Evolutionary conservation across 2,888 invertebrate genomes (phyloP), one percentile per base, ranked within the genome.

Genomic region (Stratiomys singularior): DNA sequence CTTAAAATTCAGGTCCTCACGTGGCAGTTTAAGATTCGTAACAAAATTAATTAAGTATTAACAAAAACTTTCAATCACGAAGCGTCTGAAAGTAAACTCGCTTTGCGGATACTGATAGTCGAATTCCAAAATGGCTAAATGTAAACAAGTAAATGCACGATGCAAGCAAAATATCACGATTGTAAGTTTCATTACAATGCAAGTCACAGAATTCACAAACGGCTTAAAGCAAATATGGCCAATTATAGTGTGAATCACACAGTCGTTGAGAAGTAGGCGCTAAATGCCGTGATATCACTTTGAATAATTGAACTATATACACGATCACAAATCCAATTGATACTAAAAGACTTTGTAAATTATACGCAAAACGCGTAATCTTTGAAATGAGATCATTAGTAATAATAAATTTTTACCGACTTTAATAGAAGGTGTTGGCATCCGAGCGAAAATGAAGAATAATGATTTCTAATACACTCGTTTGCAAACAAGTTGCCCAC

Each of bases 11-110:
- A 52, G 15, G n/a, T 52, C 2, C 3, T 13, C 52, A 52, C n/a
- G 3, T 13, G 15, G 15, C n/a, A 7, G 52, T 13, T 52, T 18
- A 13, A 52, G 52, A 52, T 13, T 52, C 15, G 52, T 52, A 52
- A 52, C 52, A 18, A 13, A 9, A 52, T 9, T 15, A 37, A 37
- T 37, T 37, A 37, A 37, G 37, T 37, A 15, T 52, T n/a, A 52
- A 52, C 18, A 15, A 52, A 52, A 52, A 52, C 52, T 52, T 52
- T 52, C 52, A 52, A 52, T 52, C 52, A 52, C 52, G 52, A 52
- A 52, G 52, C 52, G 15, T 52, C 52, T n/a, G 52, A 52, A 52
- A 52, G 52, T 52, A 52, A 13, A 52, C 18, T 52, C 15, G 3
- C 4, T 52, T 52, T 52, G n/a, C 52, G 52, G 52, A 52, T 52